phyloP scores from a whole-genome alignment of 2,888 invertebrate genomes.

The Lysandra bellargus region DNA sequence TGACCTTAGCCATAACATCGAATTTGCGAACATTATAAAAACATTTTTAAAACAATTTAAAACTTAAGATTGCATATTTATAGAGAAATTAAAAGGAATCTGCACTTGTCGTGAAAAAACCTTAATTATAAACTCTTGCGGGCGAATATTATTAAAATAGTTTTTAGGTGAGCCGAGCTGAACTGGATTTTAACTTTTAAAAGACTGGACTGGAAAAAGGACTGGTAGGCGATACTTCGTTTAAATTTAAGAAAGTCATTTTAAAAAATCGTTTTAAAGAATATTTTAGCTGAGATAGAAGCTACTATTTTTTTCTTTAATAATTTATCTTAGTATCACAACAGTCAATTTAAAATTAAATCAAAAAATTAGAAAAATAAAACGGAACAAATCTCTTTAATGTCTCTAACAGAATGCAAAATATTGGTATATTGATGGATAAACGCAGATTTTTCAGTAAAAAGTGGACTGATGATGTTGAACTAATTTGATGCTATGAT shows the following conservation, averaged over 20 bases:
- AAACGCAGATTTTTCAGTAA: no score
- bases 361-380: no score
- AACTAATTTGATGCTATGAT: no score
- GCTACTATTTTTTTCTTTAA: background rate
- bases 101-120: slow-evolving; percentile 30
- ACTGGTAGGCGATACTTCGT: slow-evolving; percentile 7
- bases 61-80: slow-evolving; percentile 16
- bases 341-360: background rate
- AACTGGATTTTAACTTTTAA: slow-evolving; percentile 28
- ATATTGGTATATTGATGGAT: no score
- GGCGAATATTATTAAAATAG: slow-evolving; percentile 30
- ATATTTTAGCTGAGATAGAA: background rate
- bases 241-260: slow-evolving; percentile 5
- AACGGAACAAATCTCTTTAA: no score
- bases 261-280: background rate
- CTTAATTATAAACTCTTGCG: slow-evolving; percentile 31
- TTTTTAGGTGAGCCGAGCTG: slow-evolving; percentile 28
- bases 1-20: no score
- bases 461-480: no score
- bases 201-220: background rate
- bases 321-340: background rate
- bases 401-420: no score
- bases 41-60: background rate
- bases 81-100: slow-evolving; percentile 13
- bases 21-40: background rate